Conservation (phyloP, 1,140 invertebrate species). For the Harpegnathos saltator region DNA sequence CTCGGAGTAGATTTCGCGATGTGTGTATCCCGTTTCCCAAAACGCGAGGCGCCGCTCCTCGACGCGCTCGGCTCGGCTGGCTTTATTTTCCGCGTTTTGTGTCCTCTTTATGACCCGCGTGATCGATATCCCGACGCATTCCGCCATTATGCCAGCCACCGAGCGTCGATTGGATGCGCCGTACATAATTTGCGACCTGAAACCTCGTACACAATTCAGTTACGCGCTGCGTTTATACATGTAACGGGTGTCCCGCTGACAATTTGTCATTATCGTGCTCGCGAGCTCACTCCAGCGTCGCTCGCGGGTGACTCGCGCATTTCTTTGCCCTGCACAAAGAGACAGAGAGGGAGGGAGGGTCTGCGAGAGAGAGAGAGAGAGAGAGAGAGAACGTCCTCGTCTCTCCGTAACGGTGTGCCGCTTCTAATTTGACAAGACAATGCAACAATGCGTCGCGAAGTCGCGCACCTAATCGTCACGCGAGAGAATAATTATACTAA, state of each 20-base stretch:
- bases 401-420: constrained; percentile 7
- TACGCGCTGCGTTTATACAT: constrained; percentile 16
- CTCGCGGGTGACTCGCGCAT: no score
- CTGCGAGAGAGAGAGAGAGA: constrained; percentile 14
- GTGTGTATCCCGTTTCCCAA: no score
- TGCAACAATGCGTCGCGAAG: neutral
- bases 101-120: constrained; percentile 44
- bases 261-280: constrained; percentile 26
- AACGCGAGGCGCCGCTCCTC: no score
- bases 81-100: constrained; percentile 35
- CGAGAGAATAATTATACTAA: neutral
- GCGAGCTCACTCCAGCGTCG: neutral
- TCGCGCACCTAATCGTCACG: neutral
- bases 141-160: constrained; percentile 51
- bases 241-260: constrained; percentile 47
- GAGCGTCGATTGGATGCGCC: constrained; percentile 55
- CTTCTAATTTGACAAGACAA: constrained; percentile 14
- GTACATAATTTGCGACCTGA: constrained; percentile 59
- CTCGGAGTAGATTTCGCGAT: neutral
- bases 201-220: constrained; percentile 51
- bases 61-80: no score
- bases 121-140: constrained; percentile 56
- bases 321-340: no score
- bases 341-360: no score
- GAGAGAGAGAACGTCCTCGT: constrained; percentile 20